These are phyloP conservation scores for Amorpha juglandis DNA, from an alignment of 2,888 invertebrate species.

Conservation along the genomic window DNA sequence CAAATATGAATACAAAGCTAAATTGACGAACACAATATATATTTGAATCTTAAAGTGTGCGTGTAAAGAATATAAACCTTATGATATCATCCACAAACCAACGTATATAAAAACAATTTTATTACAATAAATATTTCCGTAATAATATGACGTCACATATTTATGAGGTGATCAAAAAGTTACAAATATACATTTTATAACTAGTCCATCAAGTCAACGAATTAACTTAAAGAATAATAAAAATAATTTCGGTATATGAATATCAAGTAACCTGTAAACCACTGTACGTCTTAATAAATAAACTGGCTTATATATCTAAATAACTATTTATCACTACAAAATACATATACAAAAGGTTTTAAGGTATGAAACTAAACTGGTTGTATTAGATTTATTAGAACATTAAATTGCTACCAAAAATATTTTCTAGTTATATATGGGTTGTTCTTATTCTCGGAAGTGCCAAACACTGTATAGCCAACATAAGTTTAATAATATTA, in stretches of 20 bases:
- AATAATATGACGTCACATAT: neutral
- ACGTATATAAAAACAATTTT: neutral
- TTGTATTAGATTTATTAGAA: no score
- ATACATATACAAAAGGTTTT: no score
- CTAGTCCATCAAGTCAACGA: neutral
- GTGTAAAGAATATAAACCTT: neutral
- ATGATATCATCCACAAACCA: constrained; percentile 5
- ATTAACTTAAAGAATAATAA: neutral
- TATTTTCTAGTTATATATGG: no score
- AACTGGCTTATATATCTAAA: no score
- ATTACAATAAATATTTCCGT: constrained; percentile 10
- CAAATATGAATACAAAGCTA: constrained; percentile 5
- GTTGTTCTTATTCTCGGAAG: neutral
- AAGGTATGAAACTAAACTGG: no score
- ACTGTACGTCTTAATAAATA: no score
- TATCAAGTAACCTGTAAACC: neutral
- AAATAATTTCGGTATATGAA: neutral
- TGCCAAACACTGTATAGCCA: neutral
- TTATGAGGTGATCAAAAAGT: neutral
- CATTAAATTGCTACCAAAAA: no score
- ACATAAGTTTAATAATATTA: neutral
- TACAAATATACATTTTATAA: constrained; percentile 4
- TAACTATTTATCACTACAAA: no score
- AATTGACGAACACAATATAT: neutral
- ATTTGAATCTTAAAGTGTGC: neutral